Percentiles rank a stretch among this genome's conserved stretches.
Conservation (phyloP, 2,113 vertebrate genomes). For the Gavia stellata region DNA sequence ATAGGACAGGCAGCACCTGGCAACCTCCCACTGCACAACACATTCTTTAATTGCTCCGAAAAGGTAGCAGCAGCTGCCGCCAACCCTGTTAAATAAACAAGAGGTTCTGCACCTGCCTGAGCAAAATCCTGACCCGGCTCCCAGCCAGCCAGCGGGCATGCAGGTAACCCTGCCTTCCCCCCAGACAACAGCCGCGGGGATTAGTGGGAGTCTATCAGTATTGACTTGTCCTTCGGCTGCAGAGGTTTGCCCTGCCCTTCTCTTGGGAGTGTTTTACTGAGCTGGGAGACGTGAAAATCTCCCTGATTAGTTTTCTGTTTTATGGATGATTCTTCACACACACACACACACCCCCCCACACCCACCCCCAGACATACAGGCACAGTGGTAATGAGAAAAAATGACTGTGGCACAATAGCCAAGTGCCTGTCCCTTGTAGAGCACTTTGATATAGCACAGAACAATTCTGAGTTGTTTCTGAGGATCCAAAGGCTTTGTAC, state of each 20-base stretch:
- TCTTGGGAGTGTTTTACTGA: not conserved
- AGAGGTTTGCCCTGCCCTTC: not conserved
- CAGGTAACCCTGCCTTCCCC: not conserved
- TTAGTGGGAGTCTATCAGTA: not conserved
- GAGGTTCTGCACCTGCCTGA: slow-evolving; percentile 70
- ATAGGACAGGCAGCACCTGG: slow-evolving; percentile 70
- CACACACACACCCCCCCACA: not conserved
- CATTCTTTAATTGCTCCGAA: slow-evolving; percentile 64
- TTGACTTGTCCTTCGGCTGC: not conserved
- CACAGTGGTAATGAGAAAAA: not conserved
- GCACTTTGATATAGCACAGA: not conserved
- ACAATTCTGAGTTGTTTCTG: not conserved
- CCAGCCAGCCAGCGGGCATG: not conserved
- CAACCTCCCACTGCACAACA: slow-evolving; percentile 62
- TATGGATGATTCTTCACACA: not conserved
- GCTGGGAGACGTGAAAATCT: not conserved
- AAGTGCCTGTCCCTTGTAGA: not conserved
- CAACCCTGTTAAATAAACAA: slow-evolving; percentile 72
- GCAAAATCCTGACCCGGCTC: slow-evolving; percentile 5
- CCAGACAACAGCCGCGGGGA: not conserved
- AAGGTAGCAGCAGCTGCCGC: slow-evolving; percentile 34
- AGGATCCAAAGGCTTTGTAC: not conserved
- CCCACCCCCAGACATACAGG: not conserved
- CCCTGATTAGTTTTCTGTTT: slow-evolving; percentile 10
- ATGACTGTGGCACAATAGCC: not conserved